These are phyloP conservation scores for Thecophora atra DNA, from an alignment of 2,888 invertebrate species.

Conservation along the genomic window DNA sequence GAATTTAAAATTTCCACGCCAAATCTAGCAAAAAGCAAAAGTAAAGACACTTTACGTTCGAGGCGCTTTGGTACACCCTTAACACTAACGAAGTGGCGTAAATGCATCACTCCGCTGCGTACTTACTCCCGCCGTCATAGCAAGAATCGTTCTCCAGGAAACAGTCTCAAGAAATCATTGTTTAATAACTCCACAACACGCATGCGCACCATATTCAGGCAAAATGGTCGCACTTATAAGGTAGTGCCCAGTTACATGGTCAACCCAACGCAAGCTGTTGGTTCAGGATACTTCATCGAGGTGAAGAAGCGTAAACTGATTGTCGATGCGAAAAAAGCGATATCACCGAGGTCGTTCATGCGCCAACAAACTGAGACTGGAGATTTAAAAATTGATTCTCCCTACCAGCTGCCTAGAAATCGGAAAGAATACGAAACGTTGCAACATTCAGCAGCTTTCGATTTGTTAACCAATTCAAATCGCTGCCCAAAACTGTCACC, in stretches of 20 bases:
- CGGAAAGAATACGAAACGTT: slow-evolving; percentile 47
- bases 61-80: neutral
- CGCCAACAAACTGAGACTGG: slow-evolving; percentile 41
- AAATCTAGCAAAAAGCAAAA: slow-evolving; percentile 20
- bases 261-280: slow-evolving; percentile 44
- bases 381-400: slow-evolving; percentile 5
- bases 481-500: slow-evolving; percentile 34
- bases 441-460: slow-evolving; percentile 57
- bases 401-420: slow-evolving; percentile 46
- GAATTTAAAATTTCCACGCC: slow-evolving; percentile 39
- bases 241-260: slow-evolving; percentile 42
- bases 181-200: neutral
- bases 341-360: slow-evolving; percentile 46
- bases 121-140: slow-evolving; percentile 52
- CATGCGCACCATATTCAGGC: neutral
- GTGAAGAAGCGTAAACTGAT: slow-evolving; percentile 53
- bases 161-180: slow-evolving; percentile 14
- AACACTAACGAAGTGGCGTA: slow-evolving; percentile 48
- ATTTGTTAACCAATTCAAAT: slow-evolving; percentile 54
- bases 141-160: neutral
- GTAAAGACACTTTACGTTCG: slow-evolving; percentile 10
- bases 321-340: slow-evolving; percentile 50
- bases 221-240: slow-evolving; percentile 1
- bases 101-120: slow-evolving; percentile 51
- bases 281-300: slow-evolving; percentile 47